Conservation (phyloP, 1,140 invertebrate genomes). For the Magallana ariakensis region DNA sequence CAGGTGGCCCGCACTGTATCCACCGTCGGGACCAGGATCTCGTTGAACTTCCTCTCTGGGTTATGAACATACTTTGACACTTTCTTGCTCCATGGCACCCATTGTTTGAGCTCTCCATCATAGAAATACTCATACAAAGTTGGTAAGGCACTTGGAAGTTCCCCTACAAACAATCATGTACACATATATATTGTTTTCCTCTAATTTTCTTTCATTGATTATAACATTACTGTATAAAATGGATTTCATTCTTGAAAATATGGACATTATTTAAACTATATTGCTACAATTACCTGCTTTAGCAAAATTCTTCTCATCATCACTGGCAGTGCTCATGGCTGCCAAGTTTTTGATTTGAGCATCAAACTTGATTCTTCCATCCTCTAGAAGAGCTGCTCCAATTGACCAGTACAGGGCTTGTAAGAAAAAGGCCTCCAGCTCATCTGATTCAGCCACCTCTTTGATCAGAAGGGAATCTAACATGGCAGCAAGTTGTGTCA, state of each 20-base stretch:
- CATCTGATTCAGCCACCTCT: slow-evolving; percentile 80
- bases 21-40: slow-evolving; percentile 93
- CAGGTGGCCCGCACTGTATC: slow-evolving; percentile 90
- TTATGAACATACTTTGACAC: slow-evolving; percentile 89
- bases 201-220: too few species aligned
- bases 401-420: slow-evolving; percentile 90
- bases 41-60: slow-evolving; percentile 85
- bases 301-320: slow-evolving; percentile 82
- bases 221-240: too few species aligned
- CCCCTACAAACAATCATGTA: slow-evolving; percentile 79
- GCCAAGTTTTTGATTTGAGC: slow-evolving; percentile 88
- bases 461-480: slow-evolving; percentile 84
- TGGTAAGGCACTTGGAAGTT: slow-evolving; percentile 85
- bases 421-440: slow-evolving; percentile 87
- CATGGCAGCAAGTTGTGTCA: slow-evolving; percentile 90
- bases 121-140: slow-evolving; percentile 91
- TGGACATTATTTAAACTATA: neutral
- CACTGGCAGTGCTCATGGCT: slow-evolving; percentile 83
- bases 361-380: slow-evolving; percentile 88
- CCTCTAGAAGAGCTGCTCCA: slow-evolving; percentile 87
- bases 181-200: too few species aligned
- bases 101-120: slow-evolving; percentile 84
- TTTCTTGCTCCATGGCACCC: slow-evolving; percentile 91
- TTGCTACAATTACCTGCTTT: slow-evolving; percentile 81
- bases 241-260: neutral